These are phyloP conservation scores for Vespertilio murinus DNA, from an alignment of 2,797 vertebrate genomes.

Conservation along the genomic window DNA sequence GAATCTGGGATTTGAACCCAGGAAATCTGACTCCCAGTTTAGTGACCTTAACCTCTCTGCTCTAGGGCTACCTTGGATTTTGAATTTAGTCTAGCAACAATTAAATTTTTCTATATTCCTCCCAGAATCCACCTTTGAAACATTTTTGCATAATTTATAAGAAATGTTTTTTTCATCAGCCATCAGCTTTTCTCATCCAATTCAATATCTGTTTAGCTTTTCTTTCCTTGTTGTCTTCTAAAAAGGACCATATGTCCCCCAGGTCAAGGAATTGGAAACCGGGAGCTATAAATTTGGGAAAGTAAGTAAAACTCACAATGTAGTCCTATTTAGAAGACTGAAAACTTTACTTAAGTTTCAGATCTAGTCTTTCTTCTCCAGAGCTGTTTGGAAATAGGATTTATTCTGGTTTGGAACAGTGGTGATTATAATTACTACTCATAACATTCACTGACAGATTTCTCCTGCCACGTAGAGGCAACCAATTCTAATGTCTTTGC, in stretches of 20 bases:
- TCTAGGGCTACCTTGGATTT: not conserved
- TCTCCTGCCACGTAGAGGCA: conserved; percentile 39
- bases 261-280: not conserved
- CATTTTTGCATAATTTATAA: not conserved
- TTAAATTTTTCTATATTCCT: conserved; percentile 41
- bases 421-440: conserved; percentile 54
- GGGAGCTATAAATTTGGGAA: conserved; percentile 31
- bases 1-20: not conserved
- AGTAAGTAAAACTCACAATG: conserved; percentile 38
- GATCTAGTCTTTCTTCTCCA: conserved; percentile 22
- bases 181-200: conserved; percentile 5
- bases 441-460: conserved; percentile 19
- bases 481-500: not conserved
- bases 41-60: not conserved
- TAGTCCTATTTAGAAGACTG: not conserved
- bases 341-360: conserved; percentile 43
- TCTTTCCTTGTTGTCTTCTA: conserved; percentile 44
- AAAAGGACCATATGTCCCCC: not conserved
- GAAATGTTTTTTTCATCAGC: conserved; percentile 18
- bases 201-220: conserved; percentile 34
- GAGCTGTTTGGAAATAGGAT: conserved; percentile 42
- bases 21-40: not conserved
- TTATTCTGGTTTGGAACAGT: conserved; percentile 50
- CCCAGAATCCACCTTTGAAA: not conserved
- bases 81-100: not conserved